Evolutionary conservation across 1,140 invertebrate species (phyloP).

Genomic region (Dryas iulia): DNA sequence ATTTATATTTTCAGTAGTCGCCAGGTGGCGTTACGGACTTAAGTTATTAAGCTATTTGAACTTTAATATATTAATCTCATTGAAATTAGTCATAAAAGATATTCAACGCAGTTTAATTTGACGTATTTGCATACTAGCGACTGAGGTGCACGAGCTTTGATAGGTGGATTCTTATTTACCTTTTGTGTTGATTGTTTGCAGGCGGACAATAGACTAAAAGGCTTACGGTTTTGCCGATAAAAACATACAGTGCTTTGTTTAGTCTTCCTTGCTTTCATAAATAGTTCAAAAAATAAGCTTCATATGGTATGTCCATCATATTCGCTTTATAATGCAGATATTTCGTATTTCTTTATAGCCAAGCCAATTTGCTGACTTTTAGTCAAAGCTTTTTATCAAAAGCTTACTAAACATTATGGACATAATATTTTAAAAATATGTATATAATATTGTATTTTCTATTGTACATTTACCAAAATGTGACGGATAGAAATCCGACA

Average conservation of each 20-base stretch:
- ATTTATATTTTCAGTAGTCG: slow-evolving; percentile 24
- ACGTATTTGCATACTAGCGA: background rate
- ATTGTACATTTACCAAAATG: no score
- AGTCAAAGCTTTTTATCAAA: background rate
- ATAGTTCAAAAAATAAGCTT: background rate
- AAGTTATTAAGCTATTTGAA: slow-evolving; percentile 23
- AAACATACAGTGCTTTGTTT: slow-evolving; percentile 19
- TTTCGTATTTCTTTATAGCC: background rate
- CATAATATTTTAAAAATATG: background rate
- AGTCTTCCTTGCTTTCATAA: slow-evolving; percentile 3
- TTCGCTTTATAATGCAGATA: background rate
- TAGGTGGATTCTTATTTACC: slow-evolving; percentile 4
- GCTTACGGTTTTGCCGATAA: slow-evolving; percentile 13
- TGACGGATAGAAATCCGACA: no score
- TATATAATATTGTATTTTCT: no score
- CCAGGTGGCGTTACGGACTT: slow-evolving; percentile 26
- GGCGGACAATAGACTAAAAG: slow-evolving; percentile 17
- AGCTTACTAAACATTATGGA: background rate
- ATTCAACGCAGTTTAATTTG: background rate
- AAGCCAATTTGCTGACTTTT: background rate
- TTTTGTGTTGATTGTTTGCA: slow-evolving; percentile 14
- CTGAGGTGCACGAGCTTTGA: slow-evolving; percentile 1
- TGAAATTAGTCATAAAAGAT: slow-evolving; percentile 2
- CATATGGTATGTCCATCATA: background rate
- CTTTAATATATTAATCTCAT: slow-evolving; percentile 8